Evolutionary conservation across 2,888 invertebrate genomes (phyloP).

Genomic region (Nasonovia ribisnigri): DNA sequence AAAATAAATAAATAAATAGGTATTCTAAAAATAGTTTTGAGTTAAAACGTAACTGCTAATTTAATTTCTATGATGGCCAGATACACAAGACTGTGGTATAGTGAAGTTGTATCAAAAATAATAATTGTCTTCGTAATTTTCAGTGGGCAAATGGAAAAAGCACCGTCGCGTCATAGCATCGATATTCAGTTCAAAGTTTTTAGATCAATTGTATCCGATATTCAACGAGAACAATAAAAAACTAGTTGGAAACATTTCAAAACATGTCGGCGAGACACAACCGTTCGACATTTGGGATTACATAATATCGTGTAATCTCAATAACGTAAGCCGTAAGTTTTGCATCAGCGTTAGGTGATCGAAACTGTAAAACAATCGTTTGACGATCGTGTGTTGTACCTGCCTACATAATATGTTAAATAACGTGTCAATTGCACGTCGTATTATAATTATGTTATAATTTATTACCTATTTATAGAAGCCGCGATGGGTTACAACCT

Average conservation of each 20-base stretch:
- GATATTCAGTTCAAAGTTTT: slow-evolving; percentile 72
- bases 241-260: slow-evolving; percentile 70
- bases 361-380: background rate
- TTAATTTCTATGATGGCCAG: background rate
- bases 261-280: slow-evolving; percentile 67
- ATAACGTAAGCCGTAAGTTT: slow-evolving; percentile 68
- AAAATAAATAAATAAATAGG: too few relatives aligned
- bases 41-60: too few relatives aligned
- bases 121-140: background rate
- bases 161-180: slow-evolving; percentile 72
- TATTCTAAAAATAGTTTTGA: too few relatives aligned
- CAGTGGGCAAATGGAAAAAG: slow-evolving; percentile 72
- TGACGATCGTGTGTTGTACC: background rate
- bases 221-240: slow-evolving; percentile 70
- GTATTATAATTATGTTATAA: background rate
- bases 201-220: slow-evolving; percentile 70
- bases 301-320: slow-evolving; percentile 67
- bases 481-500: slow-evolving; percentile 67
- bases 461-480: slow-evolving; percentile 60
- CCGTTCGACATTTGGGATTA: slow-evolving; percentile 67
- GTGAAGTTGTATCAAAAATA: background rate
- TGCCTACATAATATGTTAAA: background rate
- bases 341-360: background rate
- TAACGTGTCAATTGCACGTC: background rate
- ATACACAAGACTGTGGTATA: background rate